A percentile compares a stretch with the other conserved stretches of the same genome.
These are phyloP conservation scores for Pogonomyrmex barbatus DNA, from an alignment of 1,140 invertebrate genomes.

Conservation along the genomic window DNA sequence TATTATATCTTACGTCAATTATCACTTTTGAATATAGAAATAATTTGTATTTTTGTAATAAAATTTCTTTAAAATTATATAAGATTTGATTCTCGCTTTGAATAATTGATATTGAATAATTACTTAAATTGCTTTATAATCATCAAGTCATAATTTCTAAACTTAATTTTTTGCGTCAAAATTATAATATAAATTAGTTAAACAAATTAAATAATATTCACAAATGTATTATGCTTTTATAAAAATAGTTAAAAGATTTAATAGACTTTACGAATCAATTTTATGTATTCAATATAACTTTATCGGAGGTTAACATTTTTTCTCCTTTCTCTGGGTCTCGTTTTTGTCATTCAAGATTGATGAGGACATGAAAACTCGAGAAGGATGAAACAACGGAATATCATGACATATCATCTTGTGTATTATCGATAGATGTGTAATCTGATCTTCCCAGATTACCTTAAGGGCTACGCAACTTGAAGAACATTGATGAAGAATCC, in stretches of 20 bases:
- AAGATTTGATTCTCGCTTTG: not conserved
- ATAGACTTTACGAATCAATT: not conserved
- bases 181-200: not conserved
- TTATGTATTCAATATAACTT: not conserved
- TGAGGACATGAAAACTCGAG: not conserved
- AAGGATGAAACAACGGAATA: conserved; percentile 52
- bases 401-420: conserved; percentile 66
- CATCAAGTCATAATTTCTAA: not conserved
- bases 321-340: not conserved
- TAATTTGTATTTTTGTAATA: not conserved
- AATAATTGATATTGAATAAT: not conserved
- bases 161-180: not conserved
- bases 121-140: not conserved
- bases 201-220: not conserved
- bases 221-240: not conserved
- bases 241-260: not conserved
- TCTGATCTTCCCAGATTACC: conserved; percentile 73
- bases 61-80: not conserved
- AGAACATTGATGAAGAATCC: conserved; percentile 68
- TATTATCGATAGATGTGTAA: conserved; percentile 69
- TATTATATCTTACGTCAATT: not conserved
- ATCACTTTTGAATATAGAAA: not conserved
- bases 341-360: conserved; percentile 34
- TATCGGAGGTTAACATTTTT: conserved; percentile 16
- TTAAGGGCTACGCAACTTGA: conserved; percentile 44